These are phyloP conservation scores for Nephrotoma guestfalica DNA, from an alignment of 2,888 invertebrate genomes.

Conservation along the genomic window DNA sequence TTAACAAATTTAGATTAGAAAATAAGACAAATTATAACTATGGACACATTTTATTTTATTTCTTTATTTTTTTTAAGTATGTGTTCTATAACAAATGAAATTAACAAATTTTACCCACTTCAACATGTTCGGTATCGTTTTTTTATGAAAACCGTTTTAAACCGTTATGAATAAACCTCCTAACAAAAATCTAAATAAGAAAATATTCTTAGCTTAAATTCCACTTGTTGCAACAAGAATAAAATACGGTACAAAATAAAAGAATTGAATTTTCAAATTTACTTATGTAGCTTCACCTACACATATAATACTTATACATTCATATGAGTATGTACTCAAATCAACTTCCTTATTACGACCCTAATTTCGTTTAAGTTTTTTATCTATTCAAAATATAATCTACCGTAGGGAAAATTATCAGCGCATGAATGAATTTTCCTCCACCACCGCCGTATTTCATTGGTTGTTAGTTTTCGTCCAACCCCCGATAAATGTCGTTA, in stretches of 20 bases:
- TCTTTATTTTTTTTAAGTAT: no score
- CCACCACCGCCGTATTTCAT: background rate
- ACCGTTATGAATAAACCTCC: background rate
- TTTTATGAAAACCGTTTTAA: background rate
- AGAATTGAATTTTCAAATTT: background rate
- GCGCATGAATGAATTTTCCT: conserved; percentile 5
- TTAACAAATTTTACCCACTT: no score
- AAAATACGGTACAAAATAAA: background rate
- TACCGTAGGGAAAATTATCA: background rate
- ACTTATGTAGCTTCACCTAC: background rate
- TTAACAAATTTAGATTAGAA: background rate
- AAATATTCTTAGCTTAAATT: background rate
- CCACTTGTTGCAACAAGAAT: background rate
- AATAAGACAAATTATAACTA: background rate
- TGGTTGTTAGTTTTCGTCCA: background rate
- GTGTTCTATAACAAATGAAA: no score
- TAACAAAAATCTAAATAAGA: background rate
- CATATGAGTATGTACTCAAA: background rate
- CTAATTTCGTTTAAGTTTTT: background rate
- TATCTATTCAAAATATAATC: background rate
- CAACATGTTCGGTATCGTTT: no score
- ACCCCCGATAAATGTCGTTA: background rate
- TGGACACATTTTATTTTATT: no score
- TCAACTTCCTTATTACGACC: background rate
- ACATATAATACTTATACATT: background rate